Evolutionary conservation across 2,888 invertebrate species (phyloP).

Genomic region (Macrophya alboannulata): DNA sequence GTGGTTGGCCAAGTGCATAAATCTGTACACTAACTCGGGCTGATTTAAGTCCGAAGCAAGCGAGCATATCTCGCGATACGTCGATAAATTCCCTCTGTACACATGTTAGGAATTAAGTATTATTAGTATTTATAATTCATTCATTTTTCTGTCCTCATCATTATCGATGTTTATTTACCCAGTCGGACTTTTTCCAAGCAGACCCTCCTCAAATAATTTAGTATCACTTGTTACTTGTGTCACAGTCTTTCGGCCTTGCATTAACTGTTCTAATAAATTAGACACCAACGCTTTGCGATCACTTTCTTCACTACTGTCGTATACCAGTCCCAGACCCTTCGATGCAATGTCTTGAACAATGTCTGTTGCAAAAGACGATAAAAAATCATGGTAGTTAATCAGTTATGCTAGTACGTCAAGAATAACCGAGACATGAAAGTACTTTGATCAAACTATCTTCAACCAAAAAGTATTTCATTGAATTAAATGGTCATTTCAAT

Average conservation of each 20-base stretch:
- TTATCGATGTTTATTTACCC: slow-evolving; percentile 83
- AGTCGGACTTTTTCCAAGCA: slow-evolving; percentile 92
- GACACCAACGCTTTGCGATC: slow-evolving; percentile 88
- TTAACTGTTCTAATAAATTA: slow-evolving; percentile 91
- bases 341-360: slow-evolving; percentile 97
- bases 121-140: not conserved
- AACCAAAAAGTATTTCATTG: not conserved
- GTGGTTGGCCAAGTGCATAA: slow-evolving; percentile 97
- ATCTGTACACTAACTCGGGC: slow-evolving; percentile 97
- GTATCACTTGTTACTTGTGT: slow-evolving; percentile 91
- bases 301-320: slow-evolving; percentile 89
- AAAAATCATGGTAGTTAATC: slow-evolving; percentile 37
- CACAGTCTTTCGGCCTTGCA: slow-evolving; percentile 89
- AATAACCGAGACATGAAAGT: not conserved
- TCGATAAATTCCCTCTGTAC: slow-evolving; percentile 92
- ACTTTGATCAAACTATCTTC: not conserved
- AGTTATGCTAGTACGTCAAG: not conserved
- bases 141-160: not conserved
- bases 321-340: slow-evolving; percentile 94
- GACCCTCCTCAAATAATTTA: slow-evolving; percentile 93
- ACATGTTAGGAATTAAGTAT: slow-evolving; percentile 56
- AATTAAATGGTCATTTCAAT: not conserved
- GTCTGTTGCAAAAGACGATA: slow-evolving; percentile 82
- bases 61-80: slow-evolving; percentile 97
- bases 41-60: slow-evolving; percentile 97